These are phyloP conservation scores for Corythucha ciliata DNA, from an alignment of 2,888 invertebrate species.

Conservation along the genomic window DNA sequence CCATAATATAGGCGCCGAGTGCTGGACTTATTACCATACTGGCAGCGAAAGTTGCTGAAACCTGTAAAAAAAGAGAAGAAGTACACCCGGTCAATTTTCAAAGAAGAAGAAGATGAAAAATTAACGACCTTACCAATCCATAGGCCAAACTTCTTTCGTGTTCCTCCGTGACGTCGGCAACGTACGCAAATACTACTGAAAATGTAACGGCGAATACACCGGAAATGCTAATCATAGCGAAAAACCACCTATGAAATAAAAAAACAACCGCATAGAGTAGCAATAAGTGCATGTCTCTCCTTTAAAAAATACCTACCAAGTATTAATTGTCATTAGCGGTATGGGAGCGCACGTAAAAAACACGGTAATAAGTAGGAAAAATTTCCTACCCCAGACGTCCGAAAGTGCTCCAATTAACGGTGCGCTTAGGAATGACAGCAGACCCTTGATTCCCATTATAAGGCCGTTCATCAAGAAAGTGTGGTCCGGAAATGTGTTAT, in stretches of 20 bases:
- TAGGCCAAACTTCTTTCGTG: slow-evolving; percentile 91
- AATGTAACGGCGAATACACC: slow-evolving; percentile 99
- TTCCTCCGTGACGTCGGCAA: slow-evolving; percentile 97
- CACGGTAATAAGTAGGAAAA: slow-evolving; percentile 93
- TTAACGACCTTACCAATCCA: slow-evolving; percentile 59
- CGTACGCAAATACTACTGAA: slow-evolving; percentile 98
- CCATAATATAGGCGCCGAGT: slow-evolving; percentile 80
- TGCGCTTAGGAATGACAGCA: slow-evolving; percentile 93
- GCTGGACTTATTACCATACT: slow-evolving; percentile 98
- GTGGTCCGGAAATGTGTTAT: slow-evolving; percentile 96
- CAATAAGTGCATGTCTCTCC: neutral
- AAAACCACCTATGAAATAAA: slow-evolving; percentile 68
- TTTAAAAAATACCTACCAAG: slow-evolving; percentile 54
- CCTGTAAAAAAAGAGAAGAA: slow-evolving; percentile 40
- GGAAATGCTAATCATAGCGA: slow-evolving; percentile 97
- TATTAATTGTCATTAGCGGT: slow-evolving; percentile 96
- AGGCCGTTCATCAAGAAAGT: slow-evolving; percentile 99
- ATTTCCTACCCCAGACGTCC: slow-evolving; percentile 97
- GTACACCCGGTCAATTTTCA: neutral
- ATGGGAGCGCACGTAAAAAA: slow-evolving; percentile 99
- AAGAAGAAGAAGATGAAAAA: neutral
- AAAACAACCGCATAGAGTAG: neutral
- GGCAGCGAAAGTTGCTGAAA: slow-evolving; percentile 98
- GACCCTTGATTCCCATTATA: slow-evolving; percentile 97
- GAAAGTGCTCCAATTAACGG: slow-evolving; percentile 95